Percentiles rank a stretch among this genome's conserved stretches.
phyloP scores from a whole-genome alignment of 2,888 invertebrate species.

The Lamproptera curius region DNA sequence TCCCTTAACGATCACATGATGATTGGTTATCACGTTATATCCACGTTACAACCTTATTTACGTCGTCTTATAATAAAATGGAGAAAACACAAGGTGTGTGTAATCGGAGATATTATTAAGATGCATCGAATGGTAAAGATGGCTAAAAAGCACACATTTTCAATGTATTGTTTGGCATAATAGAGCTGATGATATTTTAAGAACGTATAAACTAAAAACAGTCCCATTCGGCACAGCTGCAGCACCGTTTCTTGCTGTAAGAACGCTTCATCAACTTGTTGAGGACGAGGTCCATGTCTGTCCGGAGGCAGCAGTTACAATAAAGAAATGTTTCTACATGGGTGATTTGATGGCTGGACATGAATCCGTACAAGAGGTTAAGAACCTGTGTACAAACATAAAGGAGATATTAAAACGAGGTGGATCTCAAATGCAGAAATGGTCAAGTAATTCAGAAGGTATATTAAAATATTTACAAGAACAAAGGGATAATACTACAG shows the following conservation, averaged over 20 bases:
- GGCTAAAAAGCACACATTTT: too few relatives aligned
- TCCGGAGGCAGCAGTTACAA: not conserved
- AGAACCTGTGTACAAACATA: conserved; percentile 13
- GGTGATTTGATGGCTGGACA: not conserved
- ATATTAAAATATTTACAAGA: conserved; percentile 25
- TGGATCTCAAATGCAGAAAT: conserved; percentile 32
- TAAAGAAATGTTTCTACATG: not conserved
- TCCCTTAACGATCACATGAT: conserved; percentile 24
- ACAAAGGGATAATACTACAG: conserved; percentile 1
- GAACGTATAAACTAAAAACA: conserved; percentile 22
- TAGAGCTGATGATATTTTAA: conserved; percentile 8
- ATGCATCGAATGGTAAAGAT: too few relatives aligned
- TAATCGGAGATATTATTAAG: conserved; percentile 22
- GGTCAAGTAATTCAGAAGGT: conserved; percentile 27
- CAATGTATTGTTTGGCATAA: conserved; percentile 26
- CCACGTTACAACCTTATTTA: conserved; percentile 25
- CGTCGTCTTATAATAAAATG: conserved; percentile 21
- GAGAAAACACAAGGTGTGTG: conserved; percentile 19
- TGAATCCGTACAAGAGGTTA: not conserved
- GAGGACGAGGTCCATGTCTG: conserved; percentile 18
- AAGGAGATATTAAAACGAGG: conserved; percentile 26
- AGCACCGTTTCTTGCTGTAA: conserved; percentile 3
- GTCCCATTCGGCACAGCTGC: conserved; percentile 24
- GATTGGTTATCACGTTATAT: too few relatives aligned
- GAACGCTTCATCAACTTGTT: conserved; percentile 22